Evolutionary conservation across 2,797 vertebrate genomes (phyloP), one percentile per base, ranked within the genome.

Genomic region (Numenius phaeopus): DNA sequence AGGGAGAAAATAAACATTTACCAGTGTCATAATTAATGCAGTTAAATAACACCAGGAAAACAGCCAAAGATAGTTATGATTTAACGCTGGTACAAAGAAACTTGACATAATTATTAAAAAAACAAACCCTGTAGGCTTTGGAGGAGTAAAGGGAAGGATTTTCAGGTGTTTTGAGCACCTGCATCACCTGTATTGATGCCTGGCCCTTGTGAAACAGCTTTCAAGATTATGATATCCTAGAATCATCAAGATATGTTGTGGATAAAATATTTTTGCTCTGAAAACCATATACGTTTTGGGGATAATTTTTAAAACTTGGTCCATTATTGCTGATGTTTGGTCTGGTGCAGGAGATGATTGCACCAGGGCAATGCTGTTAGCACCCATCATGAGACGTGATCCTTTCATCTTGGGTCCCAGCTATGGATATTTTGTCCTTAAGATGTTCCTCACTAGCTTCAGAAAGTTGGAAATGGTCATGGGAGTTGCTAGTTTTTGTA

Each of bases 301-400:
- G 12, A 8, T n/a, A 9, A 1, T 3, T 46, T 49, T 42, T 67
- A 52, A 88, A 86, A 46, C 20, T 40, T 57, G 24, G 2, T 52
- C 27, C 0, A 0, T 47, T 88, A 5, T 11, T 30, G 13, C 3
- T 8, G 5, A 3, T 40, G 19, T 29, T 18, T 44, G 24, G 3
- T 83, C 61, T 80, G 22, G 17, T 62, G 7, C 30, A 44, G 37
- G 22, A 46, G 12, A 7, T 17, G 9, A 30, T 19, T 44, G 17
- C 18, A 49, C 42, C 10, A 21, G 42, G n/a, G 2, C 8, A 71
- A 6, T 24, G 34, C 5, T 58, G 8, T 34, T 54, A 69, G 47
- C 11, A 57, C 14, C 26, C 12, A 37, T 14, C 17, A 19, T 21
- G 18, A 71, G 24, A 12, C 4, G 2, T 5, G 5, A 29, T 8